Evolutionary conservation across 2,113 vertebrate species (phyloP), one percentile per base, ranked within the genome.

Genomic region (Crotalus helleri): DNA sequence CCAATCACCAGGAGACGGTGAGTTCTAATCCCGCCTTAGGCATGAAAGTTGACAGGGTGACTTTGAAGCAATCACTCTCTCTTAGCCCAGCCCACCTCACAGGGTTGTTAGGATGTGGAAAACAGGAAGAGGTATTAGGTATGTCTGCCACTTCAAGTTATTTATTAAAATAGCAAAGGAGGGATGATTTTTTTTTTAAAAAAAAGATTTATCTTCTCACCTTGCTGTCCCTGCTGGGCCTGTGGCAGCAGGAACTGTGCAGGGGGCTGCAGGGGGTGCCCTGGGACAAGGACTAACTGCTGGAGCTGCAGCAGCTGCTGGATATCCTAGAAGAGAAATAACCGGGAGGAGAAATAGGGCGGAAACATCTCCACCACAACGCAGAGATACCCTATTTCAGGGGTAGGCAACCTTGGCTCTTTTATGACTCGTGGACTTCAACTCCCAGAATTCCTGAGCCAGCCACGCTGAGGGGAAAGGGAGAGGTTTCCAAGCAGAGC

Each of bases 291-390:
- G 91, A 99, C 98, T 95, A 99, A 94, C 97, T 99, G 98, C 96
- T 99, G 99, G 91, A 99, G 98, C 97, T 99, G 99, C 92, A 99
- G 97, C 94, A 99, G 94, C 97, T 99, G 99, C 97, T 99, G 99
- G 95, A 99, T 98, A 96, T 99, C 99, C 98, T 98, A 90, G 74
- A 89, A 86, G 55, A 54, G 9, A 21, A 49, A 53, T 33, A 88
- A 51, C 0, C 1, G 49, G 44, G 24, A 0, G 4, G 90, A 88
- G 91, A 95, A 85, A 90, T 64, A 85, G n/a, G 12, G 44, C 24
- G 17, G 11, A 19, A 11, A 17, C 2, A 13, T 21, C 19, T 21
- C 49, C 33, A 2, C 46, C 46, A 0, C n/a, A 11, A 0, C 21
- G 8, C 55, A 44, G 8, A 21, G 6, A 11, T 15, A 21, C 17